phyloP scores from a whole-genome alignment of 2,797 vertebrate species.

The Salarias fasciatus region DNA sequence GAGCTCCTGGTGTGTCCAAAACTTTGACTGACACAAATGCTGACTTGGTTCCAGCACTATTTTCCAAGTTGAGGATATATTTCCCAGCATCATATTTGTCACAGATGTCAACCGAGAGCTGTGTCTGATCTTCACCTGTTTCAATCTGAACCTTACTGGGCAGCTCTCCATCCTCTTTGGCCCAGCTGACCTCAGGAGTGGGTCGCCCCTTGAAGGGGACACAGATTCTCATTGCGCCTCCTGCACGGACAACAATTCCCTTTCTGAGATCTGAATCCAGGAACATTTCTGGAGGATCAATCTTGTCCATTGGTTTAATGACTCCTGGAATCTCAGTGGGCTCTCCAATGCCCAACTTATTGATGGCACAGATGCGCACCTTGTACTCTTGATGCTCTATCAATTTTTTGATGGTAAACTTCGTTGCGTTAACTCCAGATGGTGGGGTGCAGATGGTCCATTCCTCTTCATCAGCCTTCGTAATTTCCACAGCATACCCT shows the following conservation, averaged over 20 bases:
- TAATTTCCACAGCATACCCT: constrained; percentile 94
- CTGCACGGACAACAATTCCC: constrained; percentile 93
- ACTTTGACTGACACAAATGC: constrained; percentile 97
- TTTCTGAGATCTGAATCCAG: constrained; percentile 96
- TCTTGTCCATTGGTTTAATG: constrained; percentile 93
- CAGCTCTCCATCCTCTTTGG: constrained; percentile 93
- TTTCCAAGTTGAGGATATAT: constrained; percentile 94
- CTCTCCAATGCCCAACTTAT: constrained; percentile 95
- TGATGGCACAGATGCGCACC: constrained; percentile 93
- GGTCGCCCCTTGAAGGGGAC: constrained; percentile 97
- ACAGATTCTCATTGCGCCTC: constrained; percentile 91
- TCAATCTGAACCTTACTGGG: constrained; percentile 92
- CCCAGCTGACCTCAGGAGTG: constrained; percentile 92
- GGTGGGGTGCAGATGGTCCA: constrained; percentile 94
- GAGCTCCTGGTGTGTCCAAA: constrained; percentile 94
- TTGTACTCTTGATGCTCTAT: constrained; percentile 98
- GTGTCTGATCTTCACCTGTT: constrained; percentile 89
- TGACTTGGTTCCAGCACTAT: constrained; percentile 94
- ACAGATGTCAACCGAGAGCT: constrained; percentile 93
- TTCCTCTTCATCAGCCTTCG: constrained; percentile 96
- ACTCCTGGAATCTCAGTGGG: constrained; percentile 89
- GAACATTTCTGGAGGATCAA: constrained; percentile 94
- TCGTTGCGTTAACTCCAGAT: constrained; percentile 87
- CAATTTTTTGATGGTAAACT: constrained; percentile 93
- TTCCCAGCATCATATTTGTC: constrained; percentile 97